These are phyloP conservation scores for Heteromormyrus szaboi DNA, from an alignment of 2,797 vertebrate species.

Conservation along the genomic window DNA sequence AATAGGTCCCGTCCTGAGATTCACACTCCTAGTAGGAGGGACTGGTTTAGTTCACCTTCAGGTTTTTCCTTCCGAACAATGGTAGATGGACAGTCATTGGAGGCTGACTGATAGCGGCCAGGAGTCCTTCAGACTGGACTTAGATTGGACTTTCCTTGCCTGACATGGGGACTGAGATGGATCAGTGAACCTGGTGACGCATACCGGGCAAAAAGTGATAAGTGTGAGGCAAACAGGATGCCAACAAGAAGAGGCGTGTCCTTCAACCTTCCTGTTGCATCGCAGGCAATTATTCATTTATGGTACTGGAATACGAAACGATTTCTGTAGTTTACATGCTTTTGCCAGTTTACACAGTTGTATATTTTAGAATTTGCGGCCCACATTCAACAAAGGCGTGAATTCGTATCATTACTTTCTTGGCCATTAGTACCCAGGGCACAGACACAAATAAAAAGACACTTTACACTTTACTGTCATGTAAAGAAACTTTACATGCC, in stretches of 20 bases:
- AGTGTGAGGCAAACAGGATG: conserved; percentile 33
- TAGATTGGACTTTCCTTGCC: not conserved
- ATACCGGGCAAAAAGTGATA: conserved; percentile 24
- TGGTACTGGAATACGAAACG: not conserved
- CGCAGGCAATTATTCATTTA: not conserved
- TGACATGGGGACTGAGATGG: not conserved
- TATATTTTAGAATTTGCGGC: not conserved
- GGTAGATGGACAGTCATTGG: conserved; percentile 32
- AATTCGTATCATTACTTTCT: not conserved
- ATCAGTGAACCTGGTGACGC: not conserved
- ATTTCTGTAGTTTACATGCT: not conserved
- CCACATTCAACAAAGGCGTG: not conserved
- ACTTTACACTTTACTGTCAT: too few relatives aligned
- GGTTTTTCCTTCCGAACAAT: conserved; percentile 18
- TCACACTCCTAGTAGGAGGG: conserved; percentile 30
- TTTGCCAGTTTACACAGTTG: not conserved
- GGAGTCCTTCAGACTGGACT: not conserved
- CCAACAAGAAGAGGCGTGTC: not conserved
- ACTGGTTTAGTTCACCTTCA: conserved; percentile 47
- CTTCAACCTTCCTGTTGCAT: not conserved
- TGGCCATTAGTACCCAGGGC: not conserved
- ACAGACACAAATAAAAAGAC: not conserved
- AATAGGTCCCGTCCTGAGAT: conserved; percentile 39
- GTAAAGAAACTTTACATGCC: not conserved
- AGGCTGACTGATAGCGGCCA: conserved; percentile 13